These are phyloP conservation scores for Phasia obesa DNA, from an alignment of 2,888 invertebrate species.

Conservation along the genomic window DNA sequence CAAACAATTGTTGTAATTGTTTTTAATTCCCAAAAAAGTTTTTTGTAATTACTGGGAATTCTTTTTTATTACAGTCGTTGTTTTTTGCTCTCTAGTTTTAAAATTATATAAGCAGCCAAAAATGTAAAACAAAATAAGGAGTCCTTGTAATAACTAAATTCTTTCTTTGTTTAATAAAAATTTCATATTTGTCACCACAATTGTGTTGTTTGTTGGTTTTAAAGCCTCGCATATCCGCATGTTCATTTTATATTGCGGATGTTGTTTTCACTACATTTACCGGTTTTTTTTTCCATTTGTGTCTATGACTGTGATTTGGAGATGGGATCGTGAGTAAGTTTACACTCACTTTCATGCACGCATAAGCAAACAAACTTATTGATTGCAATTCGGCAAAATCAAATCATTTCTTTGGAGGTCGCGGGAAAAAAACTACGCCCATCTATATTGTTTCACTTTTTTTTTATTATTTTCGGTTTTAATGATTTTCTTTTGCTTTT, in stretches of 20 bases:
- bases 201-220: conserved; percentile 60
- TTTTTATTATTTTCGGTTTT: too few relatives aligned
- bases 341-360: too few relatives aligned
- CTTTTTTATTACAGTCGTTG: conserved; percentile 28
- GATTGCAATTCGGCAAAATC: too few relatives aligned
- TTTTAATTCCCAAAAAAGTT: conserved; percentile 28
- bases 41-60: conserved; percentile 60
- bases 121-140: conserved; percentile 27
- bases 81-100: neutral
- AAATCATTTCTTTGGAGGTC: too few relatives aligned
- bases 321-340: too few relatives aligned
- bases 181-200: conserved; percentile 70
- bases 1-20: conserved; percentile 38
- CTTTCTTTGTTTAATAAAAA: conserved; percentile 48
- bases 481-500: too few relatives aligned
- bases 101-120: conserved; percentile 30
- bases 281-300: neutral
- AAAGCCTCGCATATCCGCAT: conserved; percentile 67
- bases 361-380: too few relatives aligned
- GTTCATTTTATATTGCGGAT: conserved; percentile 65
- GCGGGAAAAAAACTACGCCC: too few relatives aligned
- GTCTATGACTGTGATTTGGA: neutral
- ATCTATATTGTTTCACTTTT: too few relatives aligned
- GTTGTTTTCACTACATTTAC: conserved; percentile 62
- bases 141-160: conserved; percentile 61